Percentiles rank a stretch among this genome's conserved stretches.
phyloP scores from a whole-genome alignment of 2,113 vertebrate species.

The Fregetta grallaria region DNA sequence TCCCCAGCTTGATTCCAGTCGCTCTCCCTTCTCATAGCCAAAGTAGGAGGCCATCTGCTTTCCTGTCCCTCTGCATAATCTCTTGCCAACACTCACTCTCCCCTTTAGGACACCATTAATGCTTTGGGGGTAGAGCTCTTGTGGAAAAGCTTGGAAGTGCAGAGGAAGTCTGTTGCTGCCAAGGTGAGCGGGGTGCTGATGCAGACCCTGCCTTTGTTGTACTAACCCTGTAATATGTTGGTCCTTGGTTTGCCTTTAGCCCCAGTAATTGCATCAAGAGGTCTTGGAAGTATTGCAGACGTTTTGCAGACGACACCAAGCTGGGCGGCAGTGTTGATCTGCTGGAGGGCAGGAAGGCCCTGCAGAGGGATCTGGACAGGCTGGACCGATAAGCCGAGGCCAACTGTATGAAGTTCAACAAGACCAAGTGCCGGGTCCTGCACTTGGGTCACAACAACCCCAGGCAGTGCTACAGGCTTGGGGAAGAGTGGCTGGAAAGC shows the following conservation, averaged over 20 bases:
- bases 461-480: no score
- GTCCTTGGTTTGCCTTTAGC: not conserved
- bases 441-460: no score
- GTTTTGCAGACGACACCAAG: no score
- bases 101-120: not conserved
- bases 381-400: no score
- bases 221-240: rapidly evolving
- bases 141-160: not conserved
- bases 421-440: no score
- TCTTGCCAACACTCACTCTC: not conserved
- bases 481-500: no score
- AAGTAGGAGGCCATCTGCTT: not conserved
- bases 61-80: not conserved
- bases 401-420: no score
- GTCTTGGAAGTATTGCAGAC: not conserved
- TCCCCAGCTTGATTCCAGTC: not conserved
- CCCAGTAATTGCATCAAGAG: not conserved
- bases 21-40: not conserved
- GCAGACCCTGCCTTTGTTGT: not conserved
- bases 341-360: no score
- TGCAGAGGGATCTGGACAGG: no score
- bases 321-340: no score
- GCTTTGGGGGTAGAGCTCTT: not conserved
- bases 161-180: not conserved
- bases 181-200: not conserved